Percentiles rank a stretch among this genome's conserved stretches.
Evolutionary conservation across 1,140 invertebrate species (phyloP).

Genomic region (Pachyrhynchus sulphureomaculatus): DNA sequence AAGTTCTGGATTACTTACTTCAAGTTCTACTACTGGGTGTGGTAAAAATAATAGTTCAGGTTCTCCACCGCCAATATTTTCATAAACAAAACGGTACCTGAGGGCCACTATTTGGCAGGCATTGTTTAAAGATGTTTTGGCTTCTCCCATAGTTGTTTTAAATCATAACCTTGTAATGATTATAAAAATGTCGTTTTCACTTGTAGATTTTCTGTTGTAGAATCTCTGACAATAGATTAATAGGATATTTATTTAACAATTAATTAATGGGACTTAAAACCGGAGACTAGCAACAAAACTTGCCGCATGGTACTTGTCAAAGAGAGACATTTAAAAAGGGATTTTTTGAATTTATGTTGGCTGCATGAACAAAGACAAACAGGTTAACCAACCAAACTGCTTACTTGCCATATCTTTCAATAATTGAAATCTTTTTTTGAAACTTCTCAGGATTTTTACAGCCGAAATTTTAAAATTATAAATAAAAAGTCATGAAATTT

Average conservation of each 20-base stretch:
- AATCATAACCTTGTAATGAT: constrained; percentile 33
- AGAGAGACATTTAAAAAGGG: constrained; percentile 14
- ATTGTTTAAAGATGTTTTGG: constrained; percentile 32
- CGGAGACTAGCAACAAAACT: constrained; percentile 29
- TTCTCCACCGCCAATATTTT: constrained; percentile 37
- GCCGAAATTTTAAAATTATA: too few species aligned
- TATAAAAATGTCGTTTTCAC: not conserved
- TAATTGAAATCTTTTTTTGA: too few species aligned
- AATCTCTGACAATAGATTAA: not conserved
- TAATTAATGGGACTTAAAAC: constrained; percentile 10
- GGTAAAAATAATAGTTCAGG: constrained; percentile 39
- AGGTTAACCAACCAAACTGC: not conserved
- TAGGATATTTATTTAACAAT: not conserved
- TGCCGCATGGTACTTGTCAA: constrained; percentile 41
- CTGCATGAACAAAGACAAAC: not conserved
- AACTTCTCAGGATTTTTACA: too few species aligned
- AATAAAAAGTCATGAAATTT: too few species aligned
- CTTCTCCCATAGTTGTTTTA: constrained; percentile 41
- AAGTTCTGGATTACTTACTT: constrained; percentile 38
- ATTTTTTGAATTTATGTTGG: constrained; percentile 16
- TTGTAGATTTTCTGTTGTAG: not conserved
- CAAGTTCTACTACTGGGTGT: constrained; percentile 40
- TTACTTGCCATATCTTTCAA: not conserved
- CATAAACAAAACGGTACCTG: constrained; percentile 46
- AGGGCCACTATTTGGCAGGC: constrained; percentile 43